Evolutionary conservation across 2,888 invertebrate genomes (phyloP), one percentile per base, ranked within the genome.

Genomic region (Siphonodentalium dalli): DNA sequence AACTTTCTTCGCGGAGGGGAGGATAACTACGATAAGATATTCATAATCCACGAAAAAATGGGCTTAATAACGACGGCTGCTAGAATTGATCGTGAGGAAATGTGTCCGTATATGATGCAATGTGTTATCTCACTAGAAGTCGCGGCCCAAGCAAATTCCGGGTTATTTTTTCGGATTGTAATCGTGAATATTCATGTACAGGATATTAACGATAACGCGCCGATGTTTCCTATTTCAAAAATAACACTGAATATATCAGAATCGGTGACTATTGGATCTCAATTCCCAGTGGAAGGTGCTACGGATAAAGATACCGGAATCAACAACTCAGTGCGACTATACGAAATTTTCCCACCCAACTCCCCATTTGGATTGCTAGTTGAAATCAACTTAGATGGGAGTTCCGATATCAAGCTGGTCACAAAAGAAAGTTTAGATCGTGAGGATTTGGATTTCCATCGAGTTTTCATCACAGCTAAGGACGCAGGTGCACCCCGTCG

Each of bases 131-230:
- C 59, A 27, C 69, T 75, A 35, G 69, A 66, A 42, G 72, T 75
- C 6, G 69, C 71, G 4, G 72, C 71, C 2, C 71, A 69, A n/a
- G n/a, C n/a, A n/a, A n/a, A n/a, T n/a, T n/a, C n/a, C n/a, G n/a
- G n/a, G n/a, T n/a, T n/a, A n/a, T n/a, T n/a, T n/a, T n/a, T n/a
- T n/a, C n/a, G n/a, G 53, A 69, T 71, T 26, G 69, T 74, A 38
- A 65, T 61, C 42, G 63, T 74, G 38, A 52, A 64, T 23, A 57
- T 71, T 2, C 54, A 51, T 13, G 38, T 72, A 1, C 57, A 65
- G 15, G 72, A 72, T 52, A 65, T 66, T 27, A 74, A 72, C 51
- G 72, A 74, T 49, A 71, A 72, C 44, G 45, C 65, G 2, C 74
- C 72, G 18, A 48, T 49, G 13, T 72, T 72, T 45, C 67, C 69